Conservation (phyloP, 2,113 vertebrate species). For the Amia ocellicauda region DNA sequence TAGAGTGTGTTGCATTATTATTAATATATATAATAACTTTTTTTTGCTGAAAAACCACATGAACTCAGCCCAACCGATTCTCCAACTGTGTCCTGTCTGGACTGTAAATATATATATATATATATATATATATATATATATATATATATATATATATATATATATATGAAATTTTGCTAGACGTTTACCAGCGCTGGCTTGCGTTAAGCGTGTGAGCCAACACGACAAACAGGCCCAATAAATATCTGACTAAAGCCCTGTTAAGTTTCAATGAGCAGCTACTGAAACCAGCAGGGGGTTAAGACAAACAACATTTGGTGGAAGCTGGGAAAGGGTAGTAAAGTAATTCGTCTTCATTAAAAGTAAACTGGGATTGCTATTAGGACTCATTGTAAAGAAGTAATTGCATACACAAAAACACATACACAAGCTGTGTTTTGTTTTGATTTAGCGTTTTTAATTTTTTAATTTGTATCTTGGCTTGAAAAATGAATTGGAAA, state of each 20-base stretch:
- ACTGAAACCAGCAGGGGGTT: slow-evolving; percentile 47
- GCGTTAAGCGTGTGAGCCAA: slow-evolving; percentile 2
- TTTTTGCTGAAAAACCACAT: slow-evolving; percentile 4
- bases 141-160: slow-evolving; percentile 1
- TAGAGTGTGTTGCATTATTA: slow-evolving; percentile 1
- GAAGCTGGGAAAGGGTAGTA: slow-evolving; percentile 31
- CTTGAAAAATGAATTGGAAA: no score
- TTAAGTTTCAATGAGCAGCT: slow-evolving; percentile 53
- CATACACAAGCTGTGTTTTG: slow-evolving; percentile 22
- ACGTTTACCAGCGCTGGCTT: slow-evolving; percentile 49
- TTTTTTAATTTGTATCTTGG: no score
- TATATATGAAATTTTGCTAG: slow-evolving; percentile 33
- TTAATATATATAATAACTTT: slow-evolving; percentile 6
- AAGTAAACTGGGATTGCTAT: slow-evolving; percentile 32
- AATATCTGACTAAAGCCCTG: slow-evolving; percentile 62
- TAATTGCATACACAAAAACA: slow-evolving; percentile 29
- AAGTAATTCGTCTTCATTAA: slow-evolving; percentile 50
- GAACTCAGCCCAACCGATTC: not conserved
- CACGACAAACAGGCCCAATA: slow-evolving; percentile 57
- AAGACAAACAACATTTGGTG: slow-evolving; percentile 59
- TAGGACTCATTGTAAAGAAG: slow-evolving; percentile 28
- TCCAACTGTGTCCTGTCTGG: not conserved
- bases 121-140: not conserved
- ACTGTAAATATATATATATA: not conserved
- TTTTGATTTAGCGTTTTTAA: no score